Evolutionary conservation across 2,113 vertebrate species (phyloP), one percentile per base, ranked within the genome.

Genomic region (Sinosuthora webbiana): DNA sequence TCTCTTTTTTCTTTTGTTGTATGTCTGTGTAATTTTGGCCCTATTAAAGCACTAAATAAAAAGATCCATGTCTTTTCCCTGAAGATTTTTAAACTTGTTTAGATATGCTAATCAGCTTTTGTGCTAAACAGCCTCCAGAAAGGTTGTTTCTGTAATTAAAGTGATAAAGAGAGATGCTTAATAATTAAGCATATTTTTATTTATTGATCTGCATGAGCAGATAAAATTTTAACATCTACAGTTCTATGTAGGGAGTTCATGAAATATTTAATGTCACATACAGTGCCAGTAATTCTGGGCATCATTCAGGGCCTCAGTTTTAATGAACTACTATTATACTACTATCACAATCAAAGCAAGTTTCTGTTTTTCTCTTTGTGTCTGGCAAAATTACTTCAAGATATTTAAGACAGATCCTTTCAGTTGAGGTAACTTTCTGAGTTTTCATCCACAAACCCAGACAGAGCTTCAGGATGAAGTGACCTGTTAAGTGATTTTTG

Each of bases 161-260:
- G 57, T 28, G 93, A 89, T 92, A 82, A 84, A 95, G 53, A 76
- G 44, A 89, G 47, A 87, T 76, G 47, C 53, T 95, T 89, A 95
- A 95, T 95, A 95, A 97, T 89, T 94, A 95, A 96, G 62, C 45
- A 47, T 76, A 73, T 82, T 93, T 96, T 89, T 50, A 79, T 89
- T 94, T 91, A 94, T 85, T 93, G 78, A 85, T 71, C 62, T 94
- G 20, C 37, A 87, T 28, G 45, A 59, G 41, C 62, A 91, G 44
- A 82, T 91, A 76, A 76, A 92, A 95, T 87, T 94, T 93, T 81
- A 95, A 87, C 81, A 93, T 56, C 65, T 63, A 70, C 55, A 87
- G 25, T 31, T 89, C 59, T 81, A 3, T 0, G 7, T 39, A 35
- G 25, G 31, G 37, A 87, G 74, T 76, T 65, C 0, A 74, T 94